These are phyloP conservation scores for Macroglossus sobrinus DNA, from an alignment of 2,113 vertebrate species.

Conservation along the genomic window DNA sequence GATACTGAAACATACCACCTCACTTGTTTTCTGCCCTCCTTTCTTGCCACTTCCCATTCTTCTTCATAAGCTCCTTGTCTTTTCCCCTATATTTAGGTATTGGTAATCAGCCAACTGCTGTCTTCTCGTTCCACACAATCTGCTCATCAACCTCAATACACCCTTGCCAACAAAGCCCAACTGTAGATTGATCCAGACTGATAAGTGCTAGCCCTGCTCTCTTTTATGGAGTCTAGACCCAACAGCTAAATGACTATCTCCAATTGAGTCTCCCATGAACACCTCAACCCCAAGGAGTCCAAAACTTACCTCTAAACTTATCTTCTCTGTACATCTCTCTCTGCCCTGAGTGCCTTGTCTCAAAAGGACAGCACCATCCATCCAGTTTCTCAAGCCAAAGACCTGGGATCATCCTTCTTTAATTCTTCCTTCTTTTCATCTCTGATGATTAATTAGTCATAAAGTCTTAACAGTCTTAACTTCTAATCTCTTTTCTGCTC, in stretches of 20 bases:
- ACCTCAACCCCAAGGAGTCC: background rate
- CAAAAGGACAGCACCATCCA: background rate
- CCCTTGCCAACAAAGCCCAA: background rate
- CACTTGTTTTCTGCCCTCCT: background rate
- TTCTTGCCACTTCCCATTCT: background rate
- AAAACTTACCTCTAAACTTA: background rate
- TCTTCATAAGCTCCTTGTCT: background rate
- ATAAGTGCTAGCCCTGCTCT: background rate
- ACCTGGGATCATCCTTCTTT: background rate
- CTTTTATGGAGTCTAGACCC: background rate
- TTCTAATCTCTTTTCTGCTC: background rate
- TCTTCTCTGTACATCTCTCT: background rate
- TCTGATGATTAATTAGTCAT: background rate
- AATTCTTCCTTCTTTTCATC: background rate
- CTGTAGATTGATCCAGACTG: background rate
- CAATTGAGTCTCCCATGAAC: background rate
- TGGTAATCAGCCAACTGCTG: background rate
- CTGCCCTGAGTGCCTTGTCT: background rate
- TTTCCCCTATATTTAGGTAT: background rate
- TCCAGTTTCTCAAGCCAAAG: background rate
- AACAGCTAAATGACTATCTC: background rate
- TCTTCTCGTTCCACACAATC: background rate
- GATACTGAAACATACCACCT: background rate
- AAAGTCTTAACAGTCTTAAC: background rate
- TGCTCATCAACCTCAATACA: background rate